Evolutionary conservation across 2,888 invertebrate genomes (phyloP).

Genomic region (Sphinx pinastri): DNA sequence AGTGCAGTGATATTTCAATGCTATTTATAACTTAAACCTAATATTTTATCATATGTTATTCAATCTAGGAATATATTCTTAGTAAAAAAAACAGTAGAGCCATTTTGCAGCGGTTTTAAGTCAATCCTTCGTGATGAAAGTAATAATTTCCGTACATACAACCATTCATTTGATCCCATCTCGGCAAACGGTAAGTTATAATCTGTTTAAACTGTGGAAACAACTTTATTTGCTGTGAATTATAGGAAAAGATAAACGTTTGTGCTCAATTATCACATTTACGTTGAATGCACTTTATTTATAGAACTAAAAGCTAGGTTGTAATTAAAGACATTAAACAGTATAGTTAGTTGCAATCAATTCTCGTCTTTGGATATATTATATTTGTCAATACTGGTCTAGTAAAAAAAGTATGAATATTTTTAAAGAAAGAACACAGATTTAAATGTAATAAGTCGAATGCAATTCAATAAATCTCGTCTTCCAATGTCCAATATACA

Average conservation of each 20-base stretch:
- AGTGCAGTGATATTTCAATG: no score
- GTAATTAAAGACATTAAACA: neutral
- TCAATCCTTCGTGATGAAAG: constrained; percentile 16
- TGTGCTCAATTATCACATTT: constrained; percentile 21
- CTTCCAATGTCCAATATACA: neutral
- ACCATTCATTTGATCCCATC: constrained; percentile 25
- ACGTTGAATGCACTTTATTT: neutral
- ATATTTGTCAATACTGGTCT: no score
- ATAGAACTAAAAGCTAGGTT: neutral
- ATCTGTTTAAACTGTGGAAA: constrained; percentile 24
- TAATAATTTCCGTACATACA: constrained; percentile 23
- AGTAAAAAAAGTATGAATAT: no score
- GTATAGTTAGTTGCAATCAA: neutral
- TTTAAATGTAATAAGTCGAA: no score
- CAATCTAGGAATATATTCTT: neutral
- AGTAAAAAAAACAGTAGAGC: neutral
- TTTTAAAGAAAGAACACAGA: no score
- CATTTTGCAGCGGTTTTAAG: constrained; percentile 21
- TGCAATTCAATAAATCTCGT: neutral
- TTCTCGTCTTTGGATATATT: neutral
- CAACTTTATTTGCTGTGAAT: constrained; percentile 20
- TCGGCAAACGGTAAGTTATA: constrained; percentile 20
- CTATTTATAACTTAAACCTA: neutral
- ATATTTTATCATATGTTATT: neutral
- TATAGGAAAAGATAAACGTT: constrained; percentile 22